A percentile compares a stretch with the other conserved stretches of the same genome.
phyloP scores from a whole-genome alignment of 2,113 vertebrate genomes.

The Tragelaphus buxtoni region DNA sequence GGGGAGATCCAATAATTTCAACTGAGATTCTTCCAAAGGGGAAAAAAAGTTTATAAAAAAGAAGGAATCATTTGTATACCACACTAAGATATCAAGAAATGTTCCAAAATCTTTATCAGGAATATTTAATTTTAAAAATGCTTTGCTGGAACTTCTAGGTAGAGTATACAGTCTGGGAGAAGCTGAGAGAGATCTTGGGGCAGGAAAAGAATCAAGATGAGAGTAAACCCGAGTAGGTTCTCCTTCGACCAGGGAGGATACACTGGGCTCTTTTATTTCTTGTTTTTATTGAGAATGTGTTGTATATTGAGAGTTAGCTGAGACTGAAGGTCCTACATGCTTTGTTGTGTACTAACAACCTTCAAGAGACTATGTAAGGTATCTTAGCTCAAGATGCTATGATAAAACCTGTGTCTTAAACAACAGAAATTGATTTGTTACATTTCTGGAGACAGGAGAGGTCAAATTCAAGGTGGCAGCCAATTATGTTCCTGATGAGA shows the following conservation, averaged over 20 bases:
- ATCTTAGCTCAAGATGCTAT: not conserved
- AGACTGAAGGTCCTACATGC: not conserved
- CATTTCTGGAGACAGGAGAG: not conserved
- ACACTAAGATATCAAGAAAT: conserved; percentile 16
- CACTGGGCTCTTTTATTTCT: not conserved
- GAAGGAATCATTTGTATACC: not conserved
- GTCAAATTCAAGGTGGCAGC: not conserved
- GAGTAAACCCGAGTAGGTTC: not conserved
- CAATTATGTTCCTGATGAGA: not conserved
- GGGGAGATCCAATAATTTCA: not conserved
- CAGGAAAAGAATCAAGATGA: not conserved
- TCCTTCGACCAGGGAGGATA: not conserved
- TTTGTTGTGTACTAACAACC: not conserved
- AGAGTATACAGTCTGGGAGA: not conserved
- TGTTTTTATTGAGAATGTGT: not conserved
- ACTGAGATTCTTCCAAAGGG: not conserved
- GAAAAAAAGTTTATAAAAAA: not conserved
- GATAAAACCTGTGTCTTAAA: not conserved
- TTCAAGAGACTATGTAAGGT: not conserved
- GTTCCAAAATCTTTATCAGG: conserved; percentile 17
- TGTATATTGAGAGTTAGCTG: not conserved
- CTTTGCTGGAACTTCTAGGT: not conserved
- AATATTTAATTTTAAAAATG: conserved; percentile 31
- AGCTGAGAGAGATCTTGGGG: not conserved
- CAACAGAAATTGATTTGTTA: not conserved